Percentiles rank a stretch among this genome's conserved stretches.
Conservation (phyloP, 2,888 invertebrate genomes). For the Argyresthia albistria region DNA sequence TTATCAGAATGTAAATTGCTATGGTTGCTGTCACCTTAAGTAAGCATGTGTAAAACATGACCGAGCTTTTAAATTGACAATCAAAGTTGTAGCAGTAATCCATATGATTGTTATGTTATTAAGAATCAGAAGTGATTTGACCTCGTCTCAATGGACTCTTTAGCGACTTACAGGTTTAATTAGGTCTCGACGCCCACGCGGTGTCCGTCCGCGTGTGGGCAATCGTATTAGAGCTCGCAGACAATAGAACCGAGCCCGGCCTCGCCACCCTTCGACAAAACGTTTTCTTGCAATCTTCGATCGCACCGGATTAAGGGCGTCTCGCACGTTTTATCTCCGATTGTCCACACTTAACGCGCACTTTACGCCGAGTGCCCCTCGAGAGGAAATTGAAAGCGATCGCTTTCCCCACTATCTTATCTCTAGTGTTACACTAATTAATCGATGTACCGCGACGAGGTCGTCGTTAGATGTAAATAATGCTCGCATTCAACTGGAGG, state of each 20-base stretch:
- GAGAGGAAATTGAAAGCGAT: slow-evolving; percentile 72
- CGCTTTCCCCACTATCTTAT: slow-evolving; percentile 68
- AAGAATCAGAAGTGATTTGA: slow-evolving; percentile 32
- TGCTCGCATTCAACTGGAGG: slow-evolving; percentile 51
- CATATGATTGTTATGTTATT: slow-evolving; percentile 25
- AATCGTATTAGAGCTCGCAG: slow-evolving; percentile 62
- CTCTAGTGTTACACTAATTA: slow-evolving; percentile 69
- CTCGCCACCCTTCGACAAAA: slow-evolving; percentile 69
- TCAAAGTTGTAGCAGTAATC: not conserved
- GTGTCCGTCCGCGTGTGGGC: slow-evolving; percentile 50
- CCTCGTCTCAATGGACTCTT: slow-evolving; percentile 33
- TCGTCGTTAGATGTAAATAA: slow-evolving; percentile 64
- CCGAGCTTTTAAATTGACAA: not conserved
- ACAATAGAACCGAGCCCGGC: slow-evolving; percentile 52
- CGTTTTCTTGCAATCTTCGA: slow-evolving; percentile 72
- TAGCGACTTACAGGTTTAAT: slow-evolving; percentile 51
- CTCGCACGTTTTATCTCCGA: slow-evolving; percentile 72
- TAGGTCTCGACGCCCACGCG: slow-evolving; percentile 24
- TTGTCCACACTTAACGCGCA: slow-evolving; percentile 71
- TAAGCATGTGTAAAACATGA: no score
- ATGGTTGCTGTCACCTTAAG: not conserved
- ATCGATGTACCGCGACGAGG: slow-evolving; percentile 58
- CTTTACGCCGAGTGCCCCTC: slow-evolving; percentile 70
- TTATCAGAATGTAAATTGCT: not conserved
- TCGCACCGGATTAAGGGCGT: slow-evolving; percentile 70